Percentiles rank a stretch among this genome's conserved stretches.
These are phyloP conservation scores for Smittia aterrima DNA, from an alignment of 2,888 invertebrate species.

Conservation along the genomic window DNA sequence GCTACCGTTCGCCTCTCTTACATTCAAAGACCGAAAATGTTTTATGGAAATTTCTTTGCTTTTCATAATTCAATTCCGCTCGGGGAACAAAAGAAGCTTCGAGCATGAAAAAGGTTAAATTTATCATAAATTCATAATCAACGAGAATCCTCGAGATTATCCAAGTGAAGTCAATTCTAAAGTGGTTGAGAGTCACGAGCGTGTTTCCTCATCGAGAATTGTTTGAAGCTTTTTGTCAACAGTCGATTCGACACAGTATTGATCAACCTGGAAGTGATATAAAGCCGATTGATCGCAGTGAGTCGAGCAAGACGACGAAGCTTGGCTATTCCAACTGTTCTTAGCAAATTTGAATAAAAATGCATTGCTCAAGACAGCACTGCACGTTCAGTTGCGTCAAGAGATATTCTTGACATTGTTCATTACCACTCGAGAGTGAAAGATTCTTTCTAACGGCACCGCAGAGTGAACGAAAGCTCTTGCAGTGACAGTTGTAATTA, in stretches of 20 bases:
- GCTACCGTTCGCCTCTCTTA: no score
- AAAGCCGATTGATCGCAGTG: not conserved
- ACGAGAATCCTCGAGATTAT: no score
- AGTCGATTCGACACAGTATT: not conserved
- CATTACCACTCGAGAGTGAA: not conserved
- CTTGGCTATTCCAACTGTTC: not conserved
- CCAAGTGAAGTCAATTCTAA: no score
- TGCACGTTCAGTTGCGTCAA: not conserved
- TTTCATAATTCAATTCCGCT: no score
- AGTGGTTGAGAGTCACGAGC: no score
- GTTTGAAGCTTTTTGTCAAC: no score
- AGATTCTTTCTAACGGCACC: not conserved
- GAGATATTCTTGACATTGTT: not conserved
- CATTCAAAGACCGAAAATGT: no score
- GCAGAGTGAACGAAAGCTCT: not conserved
- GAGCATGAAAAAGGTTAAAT: not conserved
- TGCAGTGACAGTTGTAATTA: not conserved
- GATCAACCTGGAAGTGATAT: not conserved
- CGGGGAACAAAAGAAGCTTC: not conserved
- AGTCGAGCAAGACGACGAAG: not conserved
- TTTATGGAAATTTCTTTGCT: no score
- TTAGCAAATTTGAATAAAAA: not conserved
- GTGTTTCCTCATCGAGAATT: no score
- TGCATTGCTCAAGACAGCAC: not conserved
- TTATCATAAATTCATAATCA: no score